Evolutionary conservation across 2,888 invertebrate species (phyloP), one percentile per base, ranked within the genome.

Genomic region (Pammene fasciana): DNA sequence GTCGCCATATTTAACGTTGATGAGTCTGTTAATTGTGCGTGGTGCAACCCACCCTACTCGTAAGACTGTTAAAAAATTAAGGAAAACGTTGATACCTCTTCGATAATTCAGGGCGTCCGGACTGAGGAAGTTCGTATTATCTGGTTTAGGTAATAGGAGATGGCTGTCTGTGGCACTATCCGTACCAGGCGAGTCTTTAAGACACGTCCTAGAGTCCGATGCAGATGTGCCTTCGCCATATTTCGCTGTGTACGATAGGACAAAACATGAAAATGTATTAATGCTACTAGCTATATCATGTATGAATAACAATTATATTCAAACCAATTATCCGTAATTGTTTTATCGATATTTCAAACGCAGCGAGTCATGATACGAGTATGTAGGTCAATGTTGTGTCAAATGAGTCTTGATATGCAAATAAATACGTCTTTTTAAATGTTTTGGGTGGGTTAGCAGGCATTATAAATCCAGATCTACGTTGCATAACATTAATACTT

Each of bases 81-180:
- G 6, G 38, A 38, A 52, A 56, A 38, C 34, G 34, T 56, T 62
- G 74, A 26, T 85, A 88, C 91, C 89, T 86, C 86, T 80, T 16
- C 87, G 83, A 71, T 84, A 84, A 73, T 83, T 86, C 48, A 87
- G 74, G 74, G 95, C 94, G 82, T 97, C 97, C 26, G 97, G 97
- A 83, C 97, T 97, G 59, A 97, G 94, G 74, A 97, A 94, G 88
- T 97, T 97, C n/a, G 95, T 95, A 83, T 95, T 95, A 50, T 95
- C 95, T 56, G 94, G 94, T 79, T 95, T 94, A 8, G 97, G 97
- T 68, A 97, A 94, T 75, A 97, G 95, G 76, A 97, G 91, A 83
- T 97, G 97, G 85, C 97, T 97, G 68, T 96, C 96, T 41, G 94
- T 92, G n/a, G 94, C 94, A 75, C 94, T 94, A 75, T 94, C 94